A percentile compares a stretch with the other conserved stretches of the same genome.
phyloP scores from a whole-genome alignment of 53 echinoderm and acorn worm genomes.

The Stichopus horrens region DNA sequence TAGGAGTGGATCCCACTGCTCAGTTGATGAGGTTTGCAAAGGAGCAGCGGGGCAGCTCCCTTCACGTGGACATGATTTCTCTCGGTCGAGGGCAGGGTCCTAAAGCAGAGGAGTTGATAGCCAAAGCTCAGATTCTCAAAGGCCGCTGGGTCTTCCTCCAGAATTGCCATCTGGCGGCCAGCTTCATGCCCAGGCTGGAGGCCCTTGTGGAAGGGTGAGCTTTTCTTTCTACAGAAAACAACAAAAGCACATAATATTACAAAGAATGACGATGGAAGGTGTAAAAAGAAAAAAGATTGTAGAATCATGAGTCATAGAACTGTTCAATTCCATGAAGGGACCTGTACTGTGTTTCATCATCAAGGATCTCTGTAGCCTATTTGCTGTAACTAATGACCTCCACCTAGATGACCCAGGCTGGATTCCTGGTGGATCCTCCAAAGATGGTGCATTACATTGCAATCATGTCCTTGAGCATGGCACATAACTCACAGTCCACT shows the following conservation, averaged over 20 bases:
- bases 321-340: too few species aligned
- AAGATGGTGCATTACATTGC: too few species aligned
- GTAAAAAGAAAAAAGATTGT: too few species aligned
- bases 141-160: slow-evolving; percentile 96
- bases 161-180: slow-evolving; percentile 97
- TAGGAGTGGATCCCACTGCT: slow-evolving; percentile 96
- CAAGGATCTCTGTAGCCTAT: too few species aligned
- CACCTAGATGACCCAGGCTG: too few species aligned
- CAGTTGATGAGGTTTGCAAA: slow-evolving; percentile 95
- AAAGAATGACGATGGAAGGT: too few species aligned
- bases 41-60: slow-evolving; percentile 86
- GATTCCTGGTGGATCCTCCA: too few species aligned
- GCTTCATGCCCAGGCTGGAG: slow-evolving; percentile 93
- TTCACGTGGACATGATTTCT: slow-evolving; percentile 95
- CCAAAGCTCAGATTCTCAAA: slow-evolving; percentile 99
- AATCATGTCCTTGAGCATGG: too few species aligned
- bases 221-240: neutral
- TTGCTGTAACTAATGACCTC: too few species aligned
- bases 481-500: too few species aligned
- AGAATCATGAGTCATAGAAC: too few species aligned
- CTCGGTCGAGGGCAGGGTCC: slow-evolving; percentile 97
- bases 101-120: slow-evolving; percentile 97
- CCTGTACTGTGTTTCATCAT: too few species aligned
- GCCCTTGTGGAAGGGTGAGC: slow-evolving; percentile 95
- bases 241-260: neutral